phyloP scores from a whole-genome alignment of 1,140 invertebrate genomes.

The Caenorhabditis remanei region DNA sequence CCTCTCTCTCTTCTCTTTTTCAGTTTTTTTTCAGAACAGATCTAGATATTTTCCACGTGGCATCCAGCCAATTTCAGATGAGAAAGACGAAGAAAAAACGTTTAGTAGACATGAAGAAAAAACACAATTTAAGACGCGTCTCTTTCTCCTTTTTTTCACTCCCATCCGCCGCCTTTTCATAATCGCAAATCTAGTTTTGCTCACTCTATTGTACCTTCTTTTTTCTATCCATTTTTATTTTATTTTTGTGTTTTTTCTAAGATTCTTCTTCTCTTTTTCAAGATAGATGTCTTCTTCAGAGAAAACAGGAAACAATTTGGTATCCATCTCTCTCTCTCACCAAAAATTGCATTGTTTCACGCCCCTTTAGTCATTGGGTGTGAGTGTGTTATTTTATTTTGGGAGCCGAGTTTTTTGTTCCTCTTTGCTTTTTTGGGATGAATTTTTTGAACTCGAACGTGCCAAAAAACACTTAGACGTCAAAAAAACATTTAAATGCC shows the following conservation, averaged over 20 bases:
- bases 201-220: slow-evolving; percentile 19
- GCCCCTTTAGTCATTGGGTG: not conserved
- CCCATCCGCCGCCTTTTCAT: not conserved
- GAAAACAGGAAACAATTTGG: slow-evolving; percentile 46
- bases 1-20: not conserved
- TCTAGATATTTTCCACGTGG: slow-evolving; percentile 13
- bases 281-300: not conserved
- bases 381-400: not conserved
- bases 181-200: slow-evolving; percentile 43
- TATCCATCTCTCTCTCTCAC: not conserved
- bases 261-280: not conserved
- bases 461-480: too few relatives aligned
- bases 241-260: not conserved
- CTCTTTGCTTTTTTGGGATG: not conserved
- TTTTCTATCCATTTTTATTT: not conserved
- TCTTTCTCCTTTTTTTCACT: not conserved
- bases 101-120: not conserved
- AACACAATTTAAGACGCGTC: slow-evolving; percentile 9
- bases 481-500: too few relatives aligned
- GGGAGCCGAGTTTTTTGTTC: not conserved
- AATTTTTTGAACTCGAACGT: too few relatives aligned
- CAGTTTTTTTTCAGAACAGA: not conserved
- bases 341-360: slow-evolving; percentile 49
- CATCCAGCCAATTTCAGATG: not conserved
- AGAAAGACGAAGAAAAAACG: not conserved